Percentiles rank a stretch among this genome's conserved stretches.
Conservation (phyloP, 2,113 vertebrate genomes). For the Plectropomus leopardus region DNA sequence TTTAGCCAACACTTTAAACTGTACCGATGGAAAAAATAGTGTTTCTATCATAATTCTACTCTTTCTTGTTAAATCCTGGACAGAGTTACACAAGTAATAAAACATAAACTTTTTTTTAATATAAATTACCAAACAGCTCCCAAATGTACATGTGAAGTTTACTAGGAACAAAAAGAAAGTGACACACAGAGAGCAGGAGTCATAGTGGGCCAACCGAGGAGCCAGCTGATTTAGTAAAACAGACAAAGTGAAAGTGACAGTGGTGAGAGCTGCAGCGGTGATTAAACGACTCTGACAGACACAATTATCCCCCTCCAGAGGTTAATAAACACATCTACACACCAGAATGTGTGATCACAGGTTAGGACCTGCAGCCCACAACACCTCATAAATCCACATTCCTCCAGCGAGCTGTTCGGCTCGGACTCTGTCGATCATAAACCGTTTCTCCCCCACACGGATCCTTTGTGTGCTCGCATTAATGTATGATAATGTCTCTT, state of each 20-base stretch:
- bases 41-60: not conserved
- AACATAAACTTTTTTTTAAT: not conserved
- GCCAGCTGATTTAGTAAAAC: slow-evolving; percentile 56
- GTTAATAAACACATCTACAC: slow-evolving; percentile 83
- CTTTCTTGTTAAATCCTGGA: not conserved
- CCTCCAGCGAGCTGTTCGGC: not conserved
- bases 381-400: slow-evolving; percentile 41
- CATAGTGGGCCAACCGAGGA: slow-evolving; percentile 25
- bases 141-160: not conserved
- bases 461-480: not conserved
- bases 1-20: not conserved
- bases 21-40: not conserved
- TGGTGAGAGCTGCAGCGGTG: slow-evolving; percentile 59
- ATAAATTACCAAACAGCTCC: not conserved
- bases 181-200: slow-evolving; percentile 31
- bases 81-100: not conserved
- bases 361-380: slow-evolving; percentile 46
- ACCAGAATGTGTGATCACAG: slow-evolving; percentile 68
- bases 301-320: slow-evolving; percentile 80
- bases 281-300: slow-evolving; percentile 84
- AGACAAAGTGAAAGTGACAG: slow-evolving; percentile 76
- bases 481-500: not conserved
- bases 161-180: not conserved
- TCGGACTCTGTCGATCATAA: slow-evolving; percentile 29
- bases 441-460: not conserved